These are phyloP conservation scores for Chrysomela aeneicollis DNA, from an alignment of 2,888 invertebrate genomes.

Conservation along the genomic window DNA sequence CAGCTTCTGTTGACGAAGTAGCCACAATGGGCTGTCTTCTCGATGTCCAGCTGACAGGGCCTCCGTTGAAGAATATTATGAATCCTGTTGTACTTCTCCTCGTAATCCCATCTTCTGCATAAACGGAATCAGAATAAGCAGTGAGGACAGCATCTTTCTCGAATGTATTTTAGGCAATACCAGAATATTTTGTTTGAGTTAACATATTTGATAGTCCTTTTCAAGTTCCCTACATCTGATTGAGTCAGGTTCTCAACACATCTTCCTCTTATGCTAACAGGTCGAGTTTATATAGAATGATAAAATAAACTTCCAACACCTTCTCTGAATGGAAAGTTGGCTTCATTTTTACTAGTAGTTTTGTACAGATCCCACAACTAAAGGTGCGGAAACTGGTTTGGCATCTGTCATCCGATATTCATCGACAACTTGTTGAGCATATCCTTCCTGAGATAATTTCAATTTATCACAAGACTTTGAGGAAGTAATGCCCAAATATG, in stretches of 20 bases:
- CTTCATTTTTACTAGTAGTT: conserved; percentile 4
- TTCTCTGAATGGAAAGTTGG: conserved; percentile 9
- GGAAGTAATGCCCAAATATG: too few relatives aligned
- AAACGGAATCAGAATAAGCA: conserved; percentile 12
- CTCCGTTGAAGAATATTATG: conserved; percentile 4
- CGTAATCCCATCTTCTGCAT: conserved; percentile 2
- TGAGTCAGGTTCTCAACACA: conserved; percentile 7
- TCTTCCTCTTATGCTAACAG: neutral
- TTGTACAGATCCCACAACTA: conserved; percentile 1
- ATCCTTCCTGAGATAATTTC: too few relatives aligned
- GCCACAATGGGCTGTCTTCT: too few relatives aligned
- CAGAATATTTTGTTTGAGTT: neutral
- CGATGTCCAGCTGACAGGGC: conserved; percentile 5
- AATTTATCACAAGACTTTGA: too few relatives aligned
- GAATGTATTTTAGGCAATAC: conserved; percentile 11
- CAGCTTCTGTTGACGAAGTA: too few relatives aligned
- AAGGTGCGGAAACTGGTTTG: too few relatives aligned
- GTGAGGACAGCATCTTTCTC: conserved; percentile 4
- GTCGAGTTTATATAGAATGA: conserved; percentile 3
- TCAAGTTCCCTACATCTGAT: conserved; percentile 11
- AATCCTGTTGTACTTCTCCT: neutral
- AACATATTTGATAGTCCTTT: conserved; percentile 10
- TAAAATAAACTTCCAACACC: conserved; percentile 12
- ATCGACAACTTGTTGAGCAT: too few relatives aligned
- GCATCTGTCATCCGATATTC: too few relatives aligned